phyloP scores from a whole-genome alignment of 2,113 vertebrate genomes.

The Aphyosemion australe region DNA sequence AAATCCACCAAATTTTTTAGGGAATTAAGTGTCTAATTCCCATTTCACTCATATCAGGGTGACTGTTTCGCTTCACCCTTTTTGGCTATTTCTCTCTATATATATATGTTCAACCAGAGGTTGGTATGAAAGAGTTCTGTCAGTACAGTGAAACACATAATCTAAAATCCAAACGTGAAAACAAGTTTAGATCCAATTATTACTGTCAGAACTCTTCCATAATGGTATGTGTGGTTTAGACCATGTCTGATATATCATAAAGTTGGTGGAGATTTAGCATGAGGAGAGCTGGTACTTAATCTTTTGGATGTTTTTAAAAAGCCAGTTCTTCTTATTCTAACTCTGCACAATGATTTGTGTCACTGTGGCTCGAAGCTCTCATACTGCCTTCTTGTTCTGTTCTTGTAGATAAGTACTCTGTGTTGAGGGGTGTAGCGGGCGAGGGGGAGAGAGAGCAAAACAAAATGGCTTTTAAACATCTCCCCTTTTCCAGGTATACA shows the following conservation, averaged over 20 bases:
- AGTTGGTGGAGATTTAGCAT: conserved; percentile 62
- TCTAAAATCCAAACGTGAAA: conserved; percentile 2
- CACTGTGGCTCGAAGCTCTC: conserved; percentile 75
- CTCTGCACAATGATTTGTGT: conserved; percentile 64
- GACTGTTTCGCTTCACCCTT: conserved; percentile 42
- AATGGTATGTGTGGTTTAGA: conserved; percentile 60
- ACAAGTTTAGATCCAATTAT: not conserved
- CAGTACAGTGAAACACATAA: conserved; percentile 17
- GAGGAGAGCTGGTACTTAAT: conserved; percentile 49
- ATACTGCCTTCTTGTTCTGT: conserved; percentile 76
- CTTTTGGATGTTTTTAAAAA: conserved; percentile 17
- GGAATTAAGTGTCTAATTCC: conserved; percentile 12
- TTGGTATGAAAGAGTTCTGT: conserved; percentile 72
- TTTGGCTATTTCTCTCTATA: conserved; percentile 6
- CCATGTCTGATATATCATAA: conserved; percentile 65
- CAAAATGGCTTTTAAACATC: conserved; percentile 84
- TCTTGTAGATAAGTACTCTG: conserved; percentile 86
- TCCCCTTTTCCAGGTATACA: conserved; percentile 83
- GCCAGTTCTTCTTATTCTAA: conserved; percentile 63
- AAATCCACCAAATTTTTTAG: no score
- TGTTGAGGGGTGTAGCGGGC: conserved; percentile 84
- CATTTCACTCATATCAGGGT: conserved; percentile 47
- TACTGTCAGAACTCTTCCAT: conserved; percentile 73
- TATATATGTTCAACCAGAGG: conserved; percentile 44
- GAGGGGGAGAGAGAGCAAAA: conserved; percentile 79